These are phyloP conservation scores for Australoheros facetus DNA, from an alignment of 2,797 vertebrate species.

Conservation along the genomic window DNA sequence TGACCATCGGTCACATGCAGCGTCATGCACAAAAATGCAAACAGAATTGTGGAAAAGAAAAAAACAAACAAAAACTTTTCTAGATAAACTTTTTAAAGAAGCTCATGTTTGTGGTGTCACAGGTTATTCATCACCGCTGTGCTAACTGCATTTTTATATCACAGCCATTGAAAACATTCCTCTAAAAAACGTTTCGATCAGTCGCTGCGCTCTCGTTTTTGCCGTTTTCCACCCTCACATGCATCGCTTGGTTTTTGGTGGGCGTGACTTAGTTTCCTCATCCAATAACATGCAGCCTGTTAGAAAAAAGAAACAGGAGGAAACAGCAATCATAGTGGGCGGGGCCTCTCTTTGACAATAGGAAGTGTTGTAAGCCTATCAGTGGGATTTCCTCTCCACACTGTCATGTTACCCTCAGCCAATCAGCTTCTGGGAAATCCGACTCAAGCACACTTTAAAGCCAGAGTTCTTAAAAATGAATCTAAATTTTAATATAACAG, in stretches of 20 bases:
- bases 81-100: not conserved
- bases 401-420: conserved; percentile 59
- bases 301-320: conserved; percentile 37
- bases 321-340: conserved; percentile 37
- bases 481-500: not conserved
- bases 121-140: not conserved
- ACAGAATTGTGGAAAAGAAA: conserved; percentile 3
- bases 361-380: conserved; percentile 32
- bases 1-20: conserved; percentile 50
- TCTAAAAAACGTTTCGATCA: not conserved
- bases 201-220: conserved; percentile 26
- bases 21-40: conserved; percentile 45
- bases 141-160: not conserved
- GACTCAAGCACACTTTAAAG: not conserved
- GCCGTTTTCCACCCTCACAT: conserved; percentile 56
- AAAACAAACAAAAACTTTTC: not conserved
- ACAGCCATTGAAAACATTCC: not conserved
- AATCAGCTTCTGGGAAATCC: conserved; percentile 10
- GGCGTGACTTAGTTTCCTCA: conserved; percentile 48
- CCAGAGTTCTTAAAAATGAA: not conserved
- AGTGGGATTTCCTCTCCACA: conserved; percentile 67
- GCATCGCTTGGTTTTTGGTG: conserved; percentile 50
- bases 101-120: not conserved
- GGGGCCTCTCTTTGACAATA: conserved; percentile 31
- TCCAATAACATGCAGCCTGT: conserved; percentile 72